Evolutionary conservation across 2,888 invertebrate species (phyloP), one percentile per base, ranked within the genome.

Genomic region (Silvanus unidentatus): DNA sequence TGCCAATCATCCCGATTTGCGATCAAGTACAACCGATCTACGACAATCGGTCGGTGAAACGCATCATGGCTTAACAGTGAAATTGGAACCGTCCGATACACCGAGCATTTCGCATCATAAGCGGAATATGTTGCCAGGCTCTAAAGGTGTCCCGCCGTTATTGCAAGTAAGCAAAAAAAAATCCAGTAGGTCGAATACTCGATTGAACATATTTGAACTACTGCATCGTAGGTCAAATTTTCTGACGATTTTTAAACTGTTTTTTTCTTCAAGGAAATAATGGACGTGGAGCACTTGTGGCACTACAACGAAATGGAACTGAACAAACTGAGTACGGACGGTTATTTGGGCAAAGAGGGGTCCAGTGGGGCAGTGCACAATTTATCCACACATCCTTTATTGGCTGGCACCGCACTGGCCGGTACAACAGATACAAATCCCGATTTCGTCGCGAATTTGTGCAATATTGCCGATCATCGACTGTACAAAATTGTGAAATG

Each of bases 401-500:
- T 78, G 60, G 78, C 77, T 52, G 77, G 77, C 59, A 76, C 77
- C 16, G 77, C 70, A 66, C 73, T 69, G 37, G 69, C 68, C 36
- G 71, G 69, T 49, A 68, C 67, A 5, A 64, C 67, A 3, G 82
- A 84, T 69, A 81, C 84, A 42, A 84, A 84, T 72, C 88, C 88
- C 0, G 90, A 92, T 74, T 85, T 89, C 70, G 78, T 93, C 42
- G 89, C 90, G 1, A 91, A 90, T 72, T 77, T 94, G 64, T 93
- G 92, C 76, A 89, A 90, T 68, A 93, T 94, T 49, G 96, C 96
- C 37, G 97, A 97, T 72, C 91, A 95, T 71, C 78, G 96, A 39
- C 80, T 97, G 12, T 97, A 96, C 71, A 94, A 96, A 76, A 94
- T 97, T 58, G 97, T 97, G 51, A 94, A 96, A 69, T 97, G 97